phyloP scores from a whole-genome alignment of 1,140 invertebrate genomes.

The Pentalonia nigronervosa region DNA sequence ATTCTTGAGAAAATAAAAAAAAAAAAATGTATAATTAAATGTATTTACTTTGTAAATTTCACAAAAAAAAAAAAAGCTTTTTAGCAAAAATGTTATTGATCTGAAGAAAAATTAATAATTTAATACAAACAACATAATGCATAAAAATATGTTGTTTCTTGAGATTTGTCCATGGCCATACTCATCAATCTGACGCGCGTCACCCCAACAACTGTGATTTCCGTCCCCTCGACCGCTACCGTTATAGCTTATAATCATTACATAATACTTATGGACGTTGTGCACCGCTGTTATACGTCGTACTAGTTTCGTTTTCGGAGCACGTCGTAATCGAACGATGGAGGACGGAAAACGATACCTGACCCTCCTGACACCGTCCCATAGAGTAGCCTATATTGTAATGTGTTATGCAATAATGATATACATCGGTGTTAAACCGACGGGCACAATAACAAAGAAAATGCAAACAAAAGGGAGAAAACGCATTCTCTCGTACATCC shows the following conservation, averaged over 20 bases:
- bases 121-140: neutral
- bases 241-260: neutral
- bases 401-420: neutral
- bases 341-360: neutral
- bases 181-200: neutral
- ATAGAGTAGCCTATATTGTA: neutral
- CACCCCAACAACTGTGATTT: neutral
- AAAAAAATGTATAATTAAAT: neutral
- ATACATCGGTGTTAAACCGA: neutral
- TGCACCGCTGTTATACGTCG: neutral
- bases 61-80: neutral
- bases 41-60: neutral
- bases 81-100: neutral
- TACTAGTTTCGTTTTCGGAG: neutral
- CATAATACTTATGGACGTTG: neutral
- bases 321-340: neutral
- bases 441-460: neutral
- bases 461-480: constrained; percentile 2
- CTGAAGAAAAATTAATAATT: neutral
- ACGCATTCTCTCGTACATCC: neutral
- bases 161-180: neutral
- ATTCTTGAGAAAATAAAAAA: neutral
- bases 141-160: neutral
- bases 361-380: neutral
- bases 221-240: too few relatives aligned